Evolutionary conservation across 2,797 vertebrate genomes (phyloP), one percentile per base, ranked within the genome.

Genomic region (Lutjanus campechanus): DNA sequence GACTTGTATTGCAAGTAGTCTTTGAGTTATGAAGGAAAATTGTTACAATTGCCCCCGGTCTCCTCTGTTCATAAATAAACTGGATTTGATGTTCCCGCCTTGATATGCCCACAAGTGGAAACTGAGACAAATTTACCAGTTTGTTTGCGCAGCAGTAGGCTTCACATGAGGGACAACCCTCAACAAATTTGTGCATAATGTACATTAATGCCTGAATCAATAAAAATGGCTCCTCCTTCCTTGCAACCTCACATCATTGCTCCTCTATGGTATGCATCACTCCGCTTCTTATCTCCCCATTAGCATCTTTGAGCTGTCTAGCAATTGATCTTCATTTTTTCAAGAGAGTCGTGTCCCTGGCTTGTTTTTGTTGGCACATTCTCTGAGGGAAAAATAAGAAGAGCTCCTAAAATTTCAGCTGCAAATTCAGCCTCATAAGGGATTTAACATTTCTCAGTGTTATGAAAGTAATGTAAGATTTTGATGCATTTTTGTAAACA

Each of bases 161-260:
- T 71, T 71, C 81, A 84, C 76, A 73, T 63, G 79, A 84, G 78
- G 49, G 81, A 74, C 76, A 73, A 71, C 62, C 74, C 85, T 75
- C 51, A 66, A 77, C 83, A 79, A 84, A 89, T 89, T 82, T 88
- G 83, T 86, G 83, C 85, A 91, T 87, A 62, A 90, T 89, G 85
- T 87, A 81, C 90, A 83, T 87, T 85, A 89, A 90, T 85, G 85
- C 64, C 67, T 79, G 77, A 87, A 90, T 93, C 88, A 79, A 89
- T 93, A 89, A 72, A 84, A 84, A 8, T 4, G 62, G 61, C 82
- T 36, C 86, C 85, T 82, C 84, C 83, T 66, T 78, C 76, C 54
- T 73, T 41, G 19, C 70, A 77, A 69, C 25, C 13, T 54, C 1
- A n/a, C 75, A 69, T 77, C 68, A 69, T 69, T 10, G 49, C 84